Conservation (phyloP, 2,888 invertebrate species). For the Cryptus viduatorius region DNA sequence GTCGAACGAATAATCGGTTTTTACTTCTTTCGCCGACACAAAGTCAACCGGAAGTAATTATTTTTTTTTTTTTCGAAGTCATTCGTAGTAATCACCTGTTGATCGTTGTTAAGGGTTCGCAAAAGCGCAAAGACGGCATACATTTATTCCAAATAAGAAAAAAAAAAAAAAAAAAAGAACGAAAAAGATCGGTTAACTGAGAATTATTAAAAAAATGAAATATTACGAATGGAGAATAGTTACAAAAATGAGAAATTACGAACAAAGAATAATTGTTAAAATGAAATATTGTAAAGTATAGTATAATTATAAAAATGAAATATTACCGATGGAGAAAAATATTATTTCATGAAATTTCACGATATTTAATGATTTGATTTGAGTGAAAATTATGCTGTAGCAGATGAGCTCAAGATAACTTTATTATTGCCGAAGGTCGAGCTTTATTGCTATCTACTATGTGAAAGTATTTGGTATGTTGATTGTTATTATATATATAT, state of each 20-base stretch:
- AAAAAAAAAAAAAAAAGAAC: neutral
- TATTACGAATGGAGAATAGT: too few species aligned
- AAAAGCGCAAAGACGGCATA: neutral
- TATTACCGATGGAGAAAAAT: too few species aligned
- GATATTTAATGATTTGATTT: neutral
- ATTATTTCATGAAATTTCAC: conserved; percentile 16
- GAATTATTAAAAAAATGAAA: neutral
- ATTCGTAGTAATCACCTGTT: too few species aligned
- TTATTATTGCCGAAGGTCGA: neutral
- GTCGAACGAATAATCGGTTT: too few species aligned
- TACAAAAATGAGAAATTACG: too few species aligned
- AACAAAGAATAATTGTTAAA: too few species aligned
- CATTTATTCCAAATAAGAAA: neutral
- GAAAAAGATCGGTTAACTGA: neutral
- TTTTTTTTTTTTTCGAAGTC: too few species aligned
- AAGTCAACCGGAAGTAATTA: too few species aligned
- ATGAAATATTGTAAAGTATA: too few species aligned
- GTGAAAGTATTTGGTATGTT: neutral
- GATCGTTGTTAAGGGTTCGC: too few species aligned
- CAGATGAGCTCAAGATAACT: conserved; percentile 25
- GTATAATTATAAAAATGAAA: too few species aligned
- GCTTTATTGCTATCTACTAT: neutral
- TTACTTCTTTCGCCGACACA: too few species aligned
- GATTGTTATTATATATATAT: neutral
- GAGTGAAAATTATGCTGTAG: conserved; percentile 21